Evolutionary conservation across 64 coral and sea anemone genomes (phyloP).

Genomic region (Montipora foliosa): DNA sequence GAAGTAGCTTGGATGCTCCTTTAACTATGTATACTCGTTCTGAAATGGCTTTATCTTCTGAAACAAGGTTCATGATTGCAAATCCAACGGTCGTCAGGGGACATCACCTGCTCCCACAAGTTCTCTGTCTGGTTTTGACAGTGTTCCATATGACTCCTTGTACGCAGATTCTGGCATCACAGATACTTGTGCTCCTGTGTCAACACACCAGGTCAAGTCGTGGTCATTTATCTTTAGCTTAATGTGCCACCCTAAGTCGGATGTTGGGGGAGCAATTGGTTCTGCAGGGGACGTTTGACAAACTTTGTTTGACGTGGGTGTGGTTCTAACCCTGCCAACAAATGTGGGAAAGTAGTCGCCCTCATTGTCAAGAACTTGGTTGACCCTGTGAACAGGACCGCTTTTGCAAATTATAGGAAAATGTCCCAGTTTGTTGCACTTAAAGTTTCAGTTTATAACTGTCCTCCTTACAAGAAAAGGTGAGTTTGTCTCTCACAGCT

Average conservation of each 20-base stretch:
- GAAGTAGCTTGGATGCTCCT: constrained; percentile 49
- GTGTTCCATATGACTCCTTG: neutral
- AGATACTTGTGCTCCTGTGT: constrained; percentile 55
- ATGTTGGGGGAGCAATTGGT: constrained; percentile 4
- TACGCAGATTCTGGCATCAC: constrained; percentile 27
- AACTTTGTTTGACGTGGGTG: neutral
- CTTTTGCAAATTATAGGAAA: too few species aligned
- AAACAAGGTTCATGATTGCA: constrained; percentile 28
- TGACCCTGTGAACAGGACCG: neutral
- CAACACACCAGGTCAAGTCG: constrained; percentile 44
- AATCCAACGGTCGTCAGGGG: constrained; percentile 1
- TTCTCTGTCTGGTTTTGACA: constrained; percentile 45
- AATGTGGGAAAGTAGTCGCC: constrained; percentile 31
- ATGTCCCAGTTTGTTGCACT: too few species aligned
- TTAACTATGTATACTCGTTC: neutral
- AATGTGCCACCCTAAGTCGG: neutral
- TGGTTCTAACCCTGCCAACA: constrained; percentile 32
- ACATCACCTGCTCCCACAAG: constrained; percentile 63
- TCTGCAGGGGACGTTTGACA: neutral
- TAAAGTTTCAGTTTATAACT: constrained; percentile 41
- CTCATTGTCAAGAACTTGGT: constrained; percentile 23
- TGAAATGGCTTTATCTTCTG: neutral
- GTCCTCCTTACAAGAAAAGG: constrained; percentile 40
- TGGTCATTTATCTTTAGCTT: neutral
- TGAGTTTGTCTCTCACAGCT: constrained; percentile 5